phyloP scores from a whole-genome alignment of 2,888 invertebrate genomes.

The Lampropteryx suffumata region DNA sequence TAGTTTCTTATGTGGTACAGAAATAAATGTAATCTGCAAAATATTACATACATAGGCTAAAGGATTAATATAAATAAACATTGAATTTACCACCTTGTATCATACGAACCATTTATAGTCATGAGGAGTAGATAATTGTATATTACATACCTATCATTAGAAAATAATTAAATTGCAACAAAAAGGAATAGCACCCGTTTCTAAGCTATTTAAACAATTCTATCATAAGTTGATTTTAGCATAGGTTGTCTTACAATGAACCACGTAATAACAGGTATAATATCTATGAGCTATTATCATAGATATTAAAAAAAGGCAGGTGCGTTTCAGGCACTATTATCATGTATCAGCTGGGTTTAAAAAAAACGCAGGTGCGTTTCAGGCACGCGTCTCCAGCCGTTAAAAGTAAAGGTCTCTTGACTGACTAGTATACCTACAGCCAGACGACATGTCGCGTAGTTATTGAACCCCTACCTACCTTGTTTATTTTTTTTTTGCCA shows the following conservation, averaged over 20 bases:
- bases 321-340: too few species aligned
- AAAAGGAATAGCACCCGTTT: conserved; percentile 6
- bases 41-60: not conserved
- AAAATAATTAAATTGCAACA: conserved; percentile 4
- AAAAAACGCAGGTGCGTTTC: conserved; percentile 29
- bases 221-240: too few species aligned
- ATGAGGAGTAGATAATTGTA: too few species aligned
- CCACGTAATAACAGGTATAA: too few species aligned
- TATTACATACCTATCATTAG: conserved; percentile 7
- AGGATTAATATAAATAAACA: not conserved
- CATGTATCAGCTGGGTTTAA: conserved; percentile 11
- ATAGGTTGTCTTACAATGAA: too few species aligned
- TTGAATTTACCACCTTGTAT: conserved; percentile 2
- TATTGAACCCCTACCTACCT: conserved; percentile 14
- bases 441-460: too few species aligned
- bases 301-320: too few species aligned
- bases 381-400: conserved; percentile 27
- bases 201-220: conserved; percentile 15
- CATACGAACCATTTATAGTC: not conserved
- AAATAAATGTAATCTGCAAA: too few species aligned
- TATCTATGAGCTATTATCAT: too few species aligned
- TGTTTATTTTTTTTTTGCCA: too few species aligned
- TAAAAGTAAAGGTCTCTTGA: conserved; percentile 30
- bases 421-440: conserved; percentile 20
- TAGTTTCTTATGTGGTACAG: too few species aligned